Evolutionary conservation across 2,888 invertebrate species (phyloP).

Genomic region (Zele albiditarsus): DNA sequence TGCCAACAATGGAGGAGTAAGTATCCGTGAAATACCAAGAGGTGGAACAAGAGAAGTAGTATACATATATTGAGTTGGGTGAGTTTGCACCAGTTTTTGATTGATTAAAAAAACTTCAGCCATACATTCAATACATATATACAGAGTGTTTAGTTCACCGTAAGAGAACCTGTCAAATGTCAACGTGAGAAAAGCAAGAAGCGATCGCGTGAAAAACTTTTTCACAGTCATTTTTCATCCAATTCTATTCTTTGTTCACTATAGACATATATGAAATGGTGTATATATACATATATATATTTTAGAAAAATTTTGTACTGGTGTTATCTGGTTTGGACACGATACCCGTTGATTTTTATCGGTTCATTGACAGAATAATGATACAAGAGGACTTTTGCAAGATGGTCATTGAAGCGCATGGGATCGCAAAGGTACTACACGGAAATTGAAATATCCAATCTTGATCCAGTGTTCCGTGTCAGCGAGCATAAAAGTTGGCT

Average conservation of each 20-base stretch:
- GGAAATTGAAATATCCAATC: slow-evolving; percentile 53
- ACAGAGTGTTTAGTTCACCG: not conserved
- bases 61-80: slow-evolving; percentile 4
- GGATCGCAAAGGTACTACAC: slow-evolving; percentile 41
- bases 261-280: not conserved
- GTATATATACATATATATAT: not conserved
- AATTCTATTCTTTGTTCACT: not conserved
- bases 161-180: slow-evolving; percentile 20
- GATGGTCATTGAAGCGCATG: slow-evolving; percentile 43
- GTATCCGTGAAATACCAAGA: slow-evolving; percentile 24
- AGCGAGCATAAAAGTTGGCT: slow-evolving; percentile 45
- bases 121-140: slow-evolving; percentile 2
- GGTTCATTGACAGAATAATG: slow-evolving; percentile 16
- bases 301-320: not conserved
- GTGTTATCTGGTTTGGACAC: slow-evolving; percentile 7
- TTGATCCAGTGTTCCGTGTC: slow-evolving; percentile 47
- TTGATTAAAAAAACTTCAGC: slow-evolving; percentile 34
- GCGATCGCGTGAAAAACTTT: slow-evolving; percentile 27
- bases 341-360: slow-evolving; percentile 5
- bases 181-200: slow-evolving; percentile 4
- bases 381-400: slow-evolving; percentile 16
- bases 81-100: slow-evolving; percentile 42
- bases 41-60: slow-evolving; percentile 4
- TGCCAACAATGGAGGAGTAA: slow-evolving; percentile 18
- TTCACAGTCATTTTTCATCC: slow-evolving; percentile 21